A percentile compares a stretch with the other conserved stretches of the same genome.
These are phyloP conservation scores for Drosophila orena DNA, from an alignment of 1,140 invertebrate genomes.

Conservation along the genomic window DNA sequence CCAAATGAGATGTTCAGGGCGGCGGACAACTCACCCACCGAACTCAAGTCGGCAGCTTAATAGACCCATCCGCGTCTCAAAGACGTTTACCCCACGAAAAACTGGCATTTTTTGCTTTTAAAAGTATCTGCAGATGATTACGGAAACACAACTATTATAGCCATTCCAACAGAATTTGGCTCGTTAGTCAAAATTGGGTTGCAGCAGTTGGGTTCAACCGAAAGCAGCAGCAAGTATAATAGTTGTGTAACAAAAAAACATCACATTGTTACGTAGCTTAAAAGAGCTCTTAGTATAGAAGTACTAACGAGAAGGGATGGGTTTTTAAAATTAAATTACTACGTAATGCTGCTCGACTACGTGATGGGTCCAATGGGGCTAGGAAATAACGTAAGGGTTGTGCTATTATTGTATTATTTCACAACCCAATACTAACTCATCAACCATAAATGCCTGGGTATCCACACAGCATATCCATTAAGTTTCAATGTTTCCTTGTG, in stretches of 20 bases:
- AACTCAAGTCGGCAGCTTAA: constrained; percentile 6
- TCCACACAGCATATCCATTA: constrained; percentile 8
- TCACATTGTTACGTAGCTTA: too few relatives aligned
- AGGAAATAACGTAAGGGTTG: background rate
- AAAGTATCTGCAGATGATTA: background rate
- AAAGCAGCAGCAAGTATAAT: too few relatives aligned
- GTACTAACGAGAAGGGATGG: background rate
- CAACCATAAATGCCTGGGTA: background rate
- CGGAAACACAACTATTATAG: too few relatives aligned
- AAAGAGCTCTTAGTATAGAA: background rate
- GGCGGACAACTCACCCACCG: background rate
- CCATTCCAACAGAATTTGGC: too few relatives aligned
- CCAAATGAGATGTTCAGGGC: constrained; percentile 52
- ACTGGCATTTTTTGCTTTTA: background rate
- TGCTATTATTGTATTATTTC: background rate
- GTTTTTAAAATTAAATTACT: background rate
- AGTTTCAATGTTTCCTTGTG: constrained; percentile 4
- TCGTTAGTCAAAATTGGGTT: too few relatives aligned
- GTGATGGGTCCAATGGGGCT: background rate
- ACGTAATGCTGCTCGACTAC: too few relatives aligned
- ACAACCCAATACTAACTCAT: background rate
- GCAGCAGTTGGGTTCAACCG: too few relatives aligned
- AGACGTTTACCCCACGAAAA: background rate
- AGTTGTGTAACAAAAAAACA: too few relatives aligned
- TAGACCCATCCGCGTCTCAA: constrained; percentile 1